Evolutionary conservation across 2,797 vertebrate species (phyloP), one percentile per base, ranked within the genome.

Genomic region (Notolabrus celidotus): DNA sequence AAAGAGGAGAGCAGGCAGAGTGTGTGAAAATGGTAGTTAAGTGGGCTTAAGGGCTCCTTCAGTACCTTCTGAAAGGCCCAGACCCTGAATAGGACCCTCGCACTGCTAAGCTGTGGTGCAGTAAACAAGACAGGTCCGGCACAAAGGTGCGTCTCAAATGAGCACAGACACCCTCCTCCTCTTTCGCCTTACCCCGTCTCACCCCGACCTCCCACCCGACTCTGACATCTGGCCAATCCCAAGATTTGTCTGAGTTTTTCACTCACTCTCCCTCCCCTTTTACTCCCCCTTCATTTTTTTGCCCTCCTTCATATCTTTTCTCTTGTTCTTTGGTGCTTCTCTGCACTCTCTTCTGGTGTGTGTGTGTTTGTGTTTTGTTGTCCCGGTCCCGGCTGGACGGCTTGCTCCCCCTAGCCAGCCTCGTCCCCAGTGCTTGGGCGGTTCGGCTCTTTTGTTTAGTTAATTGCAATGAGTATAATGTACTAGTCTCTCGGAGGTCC

Each of bases 21-120:
- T 98, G 97, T 99, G 98, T 98, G 97, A 99, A 99, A 99, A 99
- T 99, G 98, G 97, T 98, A 98, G 97, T 98, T 99, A 99, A 99
- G 98, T 99, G 98, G 97, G 97, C 97, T 99, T 99, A 98, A 97
- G 97, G 97, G 96, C 95, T 99, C 96, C 97, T 98, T 98, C 97
- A 98, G 96, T 96, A 97, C 96, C 95, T 96, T 96, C 95, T 98
- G 97, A 99, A 99, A 99, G 97, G 97, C 95, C 95, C 94, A 94
- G 83, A 87, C 89, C 90, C 88, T 99, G 98, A 99, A 99, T 98
- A 96, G 97, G 96, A 96, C 96, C 89, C 96, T 97, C 96, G 95
- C 96, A 98, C 96, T 96, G 96, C 96, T 98, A 96, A 98, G 96
- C 96, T 96, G 96, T 96, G 96, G 96, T 96, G 98, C 96, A 96